phyloP scores from a whole-genome alignment of 2,113 vertebrate genomes.

The Prochilodus magdalenae region DNA sequence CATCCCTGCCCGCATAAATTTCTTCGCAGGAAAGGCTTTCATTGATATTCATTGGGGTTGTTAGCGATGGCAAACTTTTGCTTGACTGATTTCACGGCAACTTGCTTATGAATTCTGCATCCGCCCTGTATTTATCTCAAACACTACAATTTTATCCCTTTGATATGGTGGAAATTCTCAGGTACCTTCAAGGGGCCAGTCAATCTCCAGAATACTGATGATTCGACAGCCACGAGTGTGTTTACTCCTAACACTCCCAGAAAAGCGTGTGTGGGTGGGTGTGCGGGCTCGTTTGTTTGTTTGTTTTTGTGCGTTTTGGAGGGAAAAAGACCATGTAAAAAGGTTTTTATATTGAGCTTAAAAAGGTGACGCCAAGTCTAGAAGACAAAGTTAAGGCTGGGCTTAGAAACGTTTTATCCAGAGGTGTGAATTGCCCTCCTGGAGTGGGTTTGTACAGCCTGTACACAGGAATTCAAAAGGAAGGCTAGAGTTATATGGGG shows the following conservation, averaged over 20 bases:
- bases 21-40: slow-evolving; percentile 33
- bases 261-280: background rate
- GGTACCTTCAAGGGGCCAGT: slow-evolving; percentile 35
- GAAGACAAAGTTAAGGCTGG: no score
- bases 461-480: no score
- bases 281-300: background rate
- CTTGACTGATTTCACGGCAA: slow-evolving; percentile 50
- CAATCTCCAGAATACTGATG: slow-evolving; percentile 52
- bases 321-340: background rate
- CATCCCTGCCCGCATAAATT: background rate
- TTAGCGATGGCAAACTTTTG: slow-evolving; percentile 53
- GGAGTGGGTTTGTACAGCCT: no score
- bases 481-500: no score
- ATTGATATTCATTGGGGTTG: slow-evolving; percentile 57
- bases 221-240: slow-evolving; percentile 27
- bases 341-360: no score
- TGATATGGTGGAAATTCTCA: slow-evolving; percentile 50
- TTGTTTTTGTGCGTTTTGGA: background rate
- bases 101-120: slow-evolving; percentile 49
- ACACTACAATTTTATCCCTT: slow-evolving; percentile 49
- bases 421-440: no score
- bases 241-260: slow-evolving; percentile 25
- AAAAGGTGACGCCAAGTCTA: no score
- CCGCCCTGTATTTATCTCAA: slow-evolving; percentile 41
- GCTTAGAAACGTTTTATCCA: no score